Evolutionary conservation across 1,140 invertebrate species (phyloP).

Genomic region (Drosophila leontia): DNA sequence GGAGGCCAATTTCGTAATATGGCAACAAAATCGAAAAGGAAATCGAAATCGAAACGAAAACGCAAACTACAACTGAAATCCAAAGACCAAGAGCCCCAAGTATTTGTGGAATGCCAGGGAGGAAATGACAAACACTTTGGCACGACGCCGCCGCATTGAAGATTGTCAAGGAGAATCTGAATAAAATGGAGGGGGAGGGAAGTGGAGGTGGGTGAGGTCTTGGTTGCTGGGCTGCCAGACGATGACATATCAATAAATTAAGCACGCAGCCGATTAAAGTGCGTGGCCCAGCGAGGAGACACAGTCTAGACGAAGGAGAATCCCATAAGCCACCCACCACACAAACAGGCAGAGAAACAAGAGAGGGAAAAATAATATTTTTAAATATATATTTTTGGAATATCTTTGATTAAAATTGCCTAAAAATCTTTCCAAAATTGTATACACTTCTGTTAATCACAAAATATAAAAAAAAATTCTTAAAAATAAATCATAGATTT

Average conservation of each 20-base stretch:
- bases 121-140: slow-evolving; percentile 49
- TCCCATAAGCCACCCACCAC: slow-evolving; percentile 19
- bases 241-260: slow-evolving; percentile 81
- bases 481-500: neutral
- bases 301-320: slow-evolving; percentile 59
- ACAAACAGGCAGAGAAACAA: slow-evolving; percentile 7
- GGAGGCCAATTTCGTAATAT: slow-evolving; percentile 51
- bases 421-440: neutral
- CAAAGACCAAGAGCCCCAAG: slow-evolving; percentile 18
- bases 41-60: slow-evolving; percentile 21
- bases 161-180: slow-evolving; percentile 54
- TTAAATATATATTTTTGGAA: neutral
- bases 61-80: slow-evolving; percentile 21
- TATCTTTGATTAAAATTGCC: too few relatives aligned
- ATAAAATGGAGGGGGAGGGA: slow-evolving; percentile 9
- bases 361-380: neutral
- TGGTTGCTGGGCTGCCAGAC: slow-evolving; percentile 20
- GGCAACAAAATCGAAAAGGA: slow-evolving; percentile 34
- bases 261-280: slow-evolving; percentile 72
- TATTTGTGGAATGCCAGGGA: slow-evolving; percentile 45
- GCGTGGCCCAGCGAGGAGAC: slow-evolving; percentile 39
- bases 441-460: neutral
- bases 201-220: slow-evolving; percentile 16
- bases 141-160: slow-evolving; percentile 38
- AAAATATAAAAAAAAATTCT: neutral